A percentile compares a stretch with the other conserved stretches of the same genome.
Conservation (phyloP, 2,797 vertebrate species). For the Cossypha niveicapilla region DNA sequence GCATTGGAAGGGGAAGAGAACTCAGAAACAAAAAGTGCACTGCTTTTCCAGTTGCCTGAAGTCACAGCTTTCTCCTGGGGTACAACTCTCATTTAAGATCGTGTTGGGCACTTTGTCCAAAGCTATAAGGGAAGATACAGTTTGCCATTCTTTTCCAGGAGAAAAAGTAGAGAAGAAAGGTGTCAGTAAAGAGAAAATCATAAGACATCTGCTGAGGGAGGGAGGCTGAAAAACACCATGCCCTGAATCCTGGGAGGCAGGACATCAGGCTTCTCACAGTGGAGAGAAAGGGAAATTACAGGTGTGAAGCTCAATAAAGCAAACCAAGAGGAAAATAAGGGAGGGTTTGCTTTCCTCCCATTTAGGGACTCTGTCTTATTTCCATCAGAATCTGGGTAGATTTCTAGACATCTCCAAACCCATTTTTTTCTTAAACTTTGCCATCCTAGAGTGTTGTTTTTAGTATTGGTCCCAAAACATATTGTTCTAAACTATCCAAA, state of each 20-base stretch:
- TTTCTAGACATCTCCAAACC: background rate
- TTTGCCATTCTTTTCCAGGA: background rate
- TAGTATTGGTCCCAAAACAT: fast-evolving
- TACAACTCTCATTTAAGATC: background rate
- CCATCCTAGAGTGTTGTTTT: background rate
- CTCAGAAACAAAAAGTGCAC: background rate
- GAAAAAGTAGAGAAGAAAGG: background rate
- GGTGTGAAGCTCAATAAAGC: background rate
- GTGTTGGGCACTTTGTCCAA: background rate
- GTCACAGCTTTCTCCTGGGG: background rate
- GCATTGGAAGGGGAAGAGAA: background rate
- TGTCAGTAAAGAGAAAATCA: background rate
- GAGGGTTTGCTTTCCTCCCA: background rate
- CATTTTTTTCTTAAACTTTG: background rate
- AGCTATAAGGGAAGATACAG: background rate
- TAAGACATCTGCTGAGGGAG: background rate
- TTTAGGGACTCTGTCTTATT: background rate
- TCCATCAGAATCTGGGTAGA: background rate
- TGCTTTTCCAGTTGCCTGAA: background rate
- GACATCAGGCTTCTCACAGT: background rate
- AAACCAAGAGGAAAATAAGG: background rate
- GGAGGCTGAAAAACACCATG: background rate
- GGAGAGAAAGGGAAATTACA: background rate
- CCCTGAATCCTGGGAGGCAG: background rate
- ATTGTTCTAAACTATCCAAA: background rate